Percentiles rank a stretch among this genome's conserved stretches.
These are phyloP conservation scores for Cygnus atratus DNA, from an alignment of 2,113 vertebrate species.

Conservation along the genomic window DNA sequence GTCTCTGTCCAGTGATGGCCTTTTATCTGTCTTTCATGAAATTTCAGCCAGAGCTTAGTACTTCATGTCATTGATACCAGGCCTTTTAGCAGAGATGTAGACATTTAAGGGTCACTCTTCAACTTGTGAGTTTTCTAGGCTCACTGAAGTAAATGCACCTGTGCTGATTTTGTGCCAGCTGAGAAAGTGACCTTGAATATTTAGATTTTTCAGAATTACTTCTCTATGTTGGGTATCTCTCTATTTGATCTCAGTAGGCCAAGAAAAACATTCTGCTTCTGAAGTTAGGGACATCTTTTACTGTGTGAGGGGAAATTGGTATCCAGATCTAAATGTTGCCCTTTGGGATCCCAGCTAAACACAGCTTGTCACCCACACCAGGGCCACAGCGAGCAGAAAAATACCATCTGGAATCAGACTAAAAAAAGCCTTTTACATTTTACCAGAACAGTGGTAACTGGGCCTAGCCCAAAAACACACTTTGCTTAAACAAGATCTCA, in stretches of 20 bases:
- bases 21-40: constrained; percentile 31
- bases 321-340: neutral
- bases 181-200: neutral
- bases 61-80: constrained; percentile 1
- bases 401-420: neutral
- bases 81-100: constrained; percentile 20
- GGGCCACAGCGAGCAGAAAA: neutral
- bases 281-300: neutral
- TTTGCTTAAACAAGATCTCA: neutral
- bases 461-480: neutral
- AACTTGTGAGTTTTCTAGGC: neutral
- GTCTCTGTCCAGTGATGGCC: constrained; percentile 11
- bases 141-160: neutral
- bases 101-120: neutral
- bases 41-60: constrained; percentile 20
- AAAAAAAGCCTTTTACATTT: neutral
- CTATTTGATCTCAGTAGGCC: neutral
- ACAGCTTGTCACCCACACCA: neutral
- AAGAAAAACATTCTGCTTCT: neutral
- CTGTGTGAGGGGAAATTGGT: neutral
- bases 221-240: neutral
- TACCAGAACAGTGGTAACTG: neutral
- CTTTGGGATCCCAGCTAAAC: neutral
- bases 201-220: constrained; percentile 2
- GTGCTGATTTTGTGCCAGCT: neutral